phyloP scores from a whole-genome alignment of 2,888 invertebrate species.

The Pilophorus perplexus region DNA sequence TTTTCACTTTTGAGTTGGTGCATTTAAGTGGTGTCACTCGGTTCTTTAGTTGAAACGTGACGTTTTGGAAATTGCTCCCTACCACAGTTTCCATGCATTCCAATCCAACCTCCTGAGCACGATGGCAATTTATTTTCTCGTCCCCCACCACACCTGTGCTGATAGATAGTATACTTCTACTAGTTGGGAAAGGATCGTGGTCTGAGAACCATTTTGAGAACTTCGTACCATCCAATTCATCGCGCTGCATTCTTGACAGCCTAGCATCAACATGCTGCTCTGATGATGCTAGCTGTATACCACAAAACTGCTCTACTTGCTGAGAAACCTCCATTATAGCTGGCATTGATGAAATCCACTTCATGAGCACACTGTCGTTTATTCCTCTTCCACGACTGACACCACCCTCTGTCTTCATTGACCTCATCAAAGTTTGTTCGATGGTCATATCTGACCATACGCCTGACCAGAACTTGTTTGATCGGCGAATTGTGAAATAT shows the following conservation, averaged over 20 bases:
- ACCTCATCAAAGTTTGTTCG: too few relatives aligned
- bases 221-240: slow-evolving; percentile 47
- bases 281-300: slow-evolving; percentile 21
- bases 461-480: slow-evolving; percentile 45
- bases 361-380: slow-evolving; percentile 27
- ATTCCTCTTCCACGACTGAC: slow-evolving; percentile 45
- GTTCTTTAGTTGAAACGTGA: slow-evolving; percentile 15
- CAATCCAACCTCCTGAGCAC: background rate
- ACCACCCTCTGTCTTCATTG: slow-evolving; percentile 24
- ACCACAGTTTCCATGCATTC: too few relatives aligned
- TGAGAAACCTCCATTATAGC: slow-evolving; percentile 19
- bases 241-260: slow-evolving; percentile 50
- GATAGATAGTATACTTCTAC: slow-evolving; percentile 49
- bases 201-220: slow-evolving; percentile 42
- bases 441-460: too few relatives aligned
- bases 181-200: slow-evolving; percentile 46
- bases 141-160: slow-evolving; percentile 50
- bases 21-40: slow-evolving; percentile 1
- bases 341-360: slow-evolving; percentile 38
- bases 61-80: background rate
- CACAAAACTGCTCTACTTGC: slow-evolving; percentile 44
- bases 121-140: slow-evolving; percentile 50
- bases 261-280: slow-evolving; percentile 50
- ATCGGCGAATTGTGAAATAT: slow-evolving; percentile 27
- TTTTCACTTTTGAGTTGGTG: slow-evolving; percentile 1